A percentile compares a stretch with the other conserved stretches of the same genome.
Evolutionary conservation across 2,797 vertebrate species (phyloP).

Genomic region (Schizopygopsis pylzovi): DNA sequence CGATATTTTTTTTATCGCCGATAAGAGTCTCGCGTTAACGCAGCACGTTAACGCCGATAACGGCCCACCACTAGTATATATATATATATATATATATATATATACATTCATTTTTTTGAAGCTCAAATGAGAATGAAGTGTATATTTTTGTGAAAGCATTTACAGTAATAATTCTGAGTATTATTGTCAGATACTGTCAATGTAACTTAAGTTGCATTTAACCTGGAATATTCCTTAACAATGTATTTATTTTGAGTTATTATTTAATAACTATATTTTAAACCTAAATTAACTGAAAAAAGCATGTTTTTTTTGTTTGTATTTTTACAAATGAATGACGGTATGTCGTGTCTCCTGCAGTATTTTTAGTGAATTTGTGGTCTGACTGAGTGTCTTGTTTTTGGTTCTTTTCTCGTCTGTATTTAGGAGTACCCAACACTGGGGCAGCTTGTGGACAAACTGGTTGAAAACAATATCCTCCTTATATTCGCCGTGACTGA

Average conservation of each 20-base stretch:
- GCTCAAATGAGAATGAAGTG: too few relatives aligned
- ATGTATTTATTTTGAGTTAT: background rate
- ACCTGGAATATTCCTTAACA: slow-evolving; percentile 18
- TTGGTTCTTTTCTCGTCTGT: slow-evolving; percentile 9
- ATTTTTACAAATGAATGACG: background rate
- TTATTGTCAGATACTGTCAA: background rate
- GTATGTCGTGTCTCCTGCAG: background rate
- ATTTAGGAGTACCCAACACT: slow-evolving; percentile 94
- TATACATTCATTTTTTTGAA: too few relatives aligned
- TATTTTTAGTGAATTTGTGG: background rate
- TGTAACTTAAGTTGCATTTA: background rate
- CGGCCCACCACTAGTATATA: too few relatives aligned
- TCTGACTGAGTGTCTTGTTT: slow-evolving; percentile 1
- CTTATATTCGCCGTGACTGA: slow-evolving; percentile 95
- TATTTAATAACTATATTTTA: background rate
- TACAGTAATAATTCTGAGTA: background rate
- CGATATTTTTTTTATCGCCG: too few relatives aligned
- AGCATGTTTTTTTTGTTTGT: background rate
- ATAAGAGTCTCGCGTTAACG: too few relatives aligned
- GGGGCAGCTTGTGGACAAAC: slow-evolving; percentile 94
- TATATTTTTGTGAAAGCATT: background rate
- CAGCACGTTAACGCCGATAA: too few relatives aligned
- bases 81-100: too few relatives aligned
- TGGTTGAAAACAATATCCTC: slow-evolving; percentile 96
- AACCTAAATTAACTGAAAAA: background rate